Percentiles rank a stretch among this genome's conserved stretches.
Conservation (phyloP, 2,888 invertebrate species). For the Ophion obscuratus region DNA sequence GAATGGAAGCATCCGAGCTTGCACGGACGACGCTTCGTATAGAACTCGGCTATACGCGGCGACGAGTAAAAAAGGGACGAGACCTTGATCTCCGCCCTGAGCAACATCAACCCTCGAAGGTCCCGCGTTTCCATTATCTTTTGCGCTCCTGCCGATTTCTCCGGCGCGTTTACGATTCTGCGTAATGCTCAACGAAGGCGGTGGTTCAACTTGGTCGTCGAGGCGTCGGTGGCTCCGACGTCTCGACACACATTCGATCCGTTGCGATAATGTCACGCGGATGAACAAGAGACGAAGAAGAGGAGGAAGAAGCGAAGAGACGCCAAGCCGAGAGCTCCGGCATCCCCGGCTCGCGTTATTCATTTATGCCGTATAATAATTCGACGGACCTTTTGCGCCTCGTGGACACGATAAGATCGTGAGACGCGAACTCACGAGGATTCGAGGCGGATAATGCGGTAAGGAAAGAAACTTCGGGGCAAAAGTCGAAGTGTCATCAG, state of each 20-base stretch:
- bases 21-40: conserved; percentile 64
- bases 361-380: conserved; percentile 66
- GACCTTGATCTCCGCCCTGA: conserved; percentile 1
- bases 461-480: conserved; percentile 5
- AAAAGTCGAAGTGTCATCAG: conserved; percentile 20
- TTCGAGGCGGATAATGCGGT: conserved; percentile 34
- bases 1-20: conserved; percentile 73
- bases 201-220: conserved; percentile 49
- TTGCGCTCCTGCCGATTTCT: conserved; percentile 37
- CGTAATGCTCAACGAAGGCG: conserved; percentile 64
- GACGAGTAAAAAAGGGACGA: conserved; percentile 3
- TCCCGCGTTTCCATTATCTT: conserved; percentile 54
- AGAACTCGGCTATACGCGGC: conserved; percentile 48
- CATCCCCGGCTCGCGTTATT: conserved; percentile 56
- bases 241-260: conserved; percentile 59
- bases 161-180: conserved; percentile 61
- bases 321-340: conserved; percentile 19
- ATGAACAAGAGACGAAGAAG: conserved; percentile 42
- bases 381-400: conserved; percentile 42
- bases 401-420: conserved; percentile 55
- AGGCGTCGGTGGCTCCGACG: conserved; percentile 49
- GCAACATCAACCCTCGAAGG: conserved; percentile 39
- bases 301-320: conserved; percentile 41
- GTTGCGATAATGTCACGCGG: conserved; percentile 49
- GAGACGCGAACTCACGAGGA: conserved; percentile 41